Base-by-base conservation (phyloP, 1,140 invertebrate species). In the Parasteatoda tepidariorum region DNA sequence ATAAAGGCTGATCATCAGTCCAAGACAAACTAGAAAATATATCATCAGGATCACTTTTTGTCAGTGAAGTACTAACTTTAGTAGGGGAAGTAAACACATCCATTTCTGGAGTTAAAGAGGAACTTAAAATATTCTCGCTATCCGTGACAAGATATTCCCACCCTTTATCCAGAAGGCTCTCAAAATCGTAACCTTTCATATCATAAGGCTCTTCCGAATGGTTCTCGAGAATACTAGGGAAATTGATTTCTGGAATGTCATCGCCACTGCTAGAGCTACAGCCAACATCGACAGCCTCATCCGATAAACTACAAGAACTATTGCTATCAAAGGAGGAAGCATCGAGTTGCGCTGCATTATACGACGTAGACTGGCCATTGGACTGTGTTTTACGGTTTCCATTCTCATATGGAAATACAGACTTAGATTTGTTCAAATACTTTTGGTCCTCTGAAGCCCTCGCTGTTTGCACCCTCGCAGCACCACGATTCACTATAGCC, bases 191-290 rank as follows among this genome's bases (percentile, higher is more conserved):
- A 2, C 15, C 15, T 15, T 78, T 67, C 0, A 78, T 24, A 34
- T 78, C 75, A 57, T 78, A 78, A 3, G 75, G 11, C 18, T 28
- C n/a, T 18, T 67, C 62, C 28, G 18, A 30, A 62, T 62, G 73
- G 28, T 31, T 55, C 7, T 67, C 64, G 15, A 67, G 62, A 34
- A 67, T 34, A 30, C n/a, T 28, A n/a, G 75, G 28, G 26, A 78
- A 76, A 76, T 76, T 64, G 38, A 64, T 38, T 48, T 76, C 75
- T 67, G 75, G 75, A 67, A 78, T 67, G 75, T 78, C 75, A 41
- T 78, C 75, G 15, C 71, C 22, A n/a, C 75, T 55, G 22, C 75
- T 78, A n/a, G 75, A 78, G 55, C 75, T 76, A 26, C 73, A 76
- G 2, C 59, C 59, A n/a, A 64, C n/a, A 13, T 66, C 75, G 7